Percentiles rank a stretch among this genome's conserved stretches.
These are phyloP conservation scores for Nomada goodeniana DNA, from an alignment of 2,888 invertebrate species.

Conservation along the genomic window DNA sequence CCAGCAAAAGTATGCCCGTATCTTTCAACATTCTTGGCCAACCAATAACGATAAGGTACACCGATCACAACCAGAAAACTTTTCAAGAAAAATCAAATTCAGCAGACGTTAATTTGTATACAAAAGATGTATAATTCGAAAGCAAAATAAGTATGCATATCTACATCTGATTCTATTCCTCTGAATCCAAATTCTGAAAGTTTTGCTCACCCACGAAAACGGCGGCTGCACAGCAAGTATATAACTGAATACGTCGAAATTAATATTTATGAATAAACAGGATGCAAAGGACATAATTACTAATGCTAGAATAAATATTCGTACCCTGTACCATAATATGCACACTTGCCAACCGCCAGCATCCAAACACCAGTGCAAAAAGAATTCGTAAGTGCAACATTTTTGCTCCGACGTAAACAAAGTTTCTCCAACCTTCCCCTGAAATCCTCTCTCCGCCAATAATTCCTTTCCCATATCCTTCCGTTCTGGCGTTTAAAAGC, in stretches of 20 bases:
- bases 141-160: not conserved
- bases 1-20: too few species aligned
- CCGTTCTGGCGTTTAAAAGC: not conserved
- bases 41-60: too few species aligned
- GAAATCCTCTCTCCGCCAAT: not conserved
- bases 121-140: too few species aligned
- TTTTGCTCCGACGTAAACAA: not conserved
- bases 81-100: too few species aligned
- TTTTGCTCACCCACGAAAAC: not conserved
- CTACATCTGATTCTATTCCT: not conserved
- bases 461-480: not conserved
- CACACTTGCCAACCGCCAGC: not conserved
- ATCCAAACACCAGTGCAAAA: not conserved
- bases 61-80: too few species aligned
- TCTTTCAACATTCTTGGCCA: too few species aligned
- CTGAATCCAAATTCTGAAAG: not conserved
- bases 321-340: not conserved
- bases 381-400: not conserved
- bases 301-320: not conserved
- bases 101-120: too few species aligned
- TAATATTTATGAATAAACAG: not conserved
- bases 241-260: not conserved
- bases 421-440: not conserved
- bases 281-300: not conserved
- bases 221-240: not conserved